Percentiles rank a stretch among this genome's conserved stretches.
phyloP scores from a whole-genome alignment of 92 coral and sea anemone genomes.

The Montipora capitata region DNA sequence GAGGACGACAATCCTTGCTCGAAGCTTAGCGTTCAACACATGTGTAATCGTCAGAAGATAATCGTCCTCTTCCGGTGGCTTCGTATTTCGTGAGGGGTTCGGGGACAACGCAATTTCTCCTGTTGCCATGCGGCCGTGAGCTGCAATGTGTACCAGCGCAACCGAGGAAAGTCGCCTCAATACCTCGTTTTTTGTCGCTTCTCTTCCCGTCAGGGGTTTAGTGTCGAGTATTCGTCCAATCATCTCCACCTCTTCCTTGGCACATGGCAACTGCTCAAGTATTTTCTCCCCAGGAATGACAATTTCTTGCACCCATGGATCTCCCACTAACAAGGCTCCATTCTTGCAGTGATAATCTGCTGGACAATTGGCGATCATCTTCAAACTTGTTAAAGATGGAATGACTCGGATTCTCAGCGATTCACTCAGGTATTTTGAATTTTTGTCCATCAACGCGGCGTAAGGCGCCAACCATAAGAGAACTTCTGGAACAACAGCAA shows the following conservation, averaged over 20 bases:
- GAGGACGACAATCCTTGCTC: conserved; percentile 50
- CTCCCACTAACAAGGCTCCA: conserved; percentile 43
- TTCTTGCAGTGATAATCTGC: neutral
- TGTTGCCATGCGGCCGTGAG: conserved; percentile 46
- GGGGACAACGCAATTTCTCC: conserved; percentile 55
- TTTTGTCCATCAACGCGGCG: conserved; percentile 16
- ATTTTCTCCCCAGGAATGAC: neutral
- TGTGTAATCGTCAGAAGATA: conserved; percentile 37
- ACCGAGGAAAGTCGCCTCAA: conserved; percentile 23
- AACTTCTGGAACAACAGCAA: conserved; percentile 31
- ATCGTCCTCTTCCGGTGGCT: conserved; percentile 16
- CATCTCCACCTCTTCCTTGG: conserved; percentile 35
- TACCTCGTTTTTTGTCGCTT: conserved; percentile 46
- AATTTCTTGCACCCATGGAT: conserved; percentile 45
- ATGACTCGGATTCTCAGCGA: conserved; percentile 18
- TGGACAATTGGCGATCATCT: conserved; percentile 23
- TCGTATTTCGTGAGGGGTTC: neutral
- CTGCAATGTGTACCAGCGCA: conserved; percentile 53
- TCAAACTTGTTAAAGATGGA: conserved; percentile 24
- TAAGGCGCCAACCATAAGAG: conserved; percentile 16
- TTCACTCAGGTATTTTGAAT: conserved; percentile 7
- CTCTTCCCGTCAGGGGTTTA: conserved; percentile 23
- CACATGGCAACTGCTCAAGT: neutral
- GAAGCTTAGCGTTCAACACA: conserved; percentile 2
- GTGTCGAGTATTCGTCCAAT: conserved; percentile 35